These are phyloP conservation scores for Thymelicus sylvestris DNA, from an alignment of 2,888 invertebrate species.

Conservation along the genomic window DNA sequence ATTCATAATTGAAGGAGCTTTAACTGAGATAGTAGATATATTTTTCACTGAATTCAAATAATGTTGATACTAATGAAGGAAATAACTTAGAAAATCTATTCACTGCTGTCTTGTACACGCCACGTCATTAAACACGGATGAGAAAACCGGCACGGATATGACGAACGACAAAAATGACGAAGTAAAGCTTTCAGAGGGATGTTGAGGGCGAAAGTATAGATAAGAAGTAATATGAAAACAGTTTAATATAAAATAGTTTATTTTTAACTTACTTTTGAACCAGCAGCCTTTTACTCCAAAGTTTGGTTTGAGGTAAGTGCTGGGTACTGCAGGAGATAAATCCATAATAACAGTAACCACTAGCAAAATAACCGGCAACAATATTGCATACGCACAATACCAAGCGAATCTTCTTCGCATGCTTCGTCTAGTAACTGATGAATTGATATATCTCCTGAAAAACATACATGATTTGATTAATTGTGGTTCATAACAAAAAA, in stretches of 20 bases:
- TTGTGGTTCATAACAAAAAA: too few relatives aligned
- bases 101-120: too few relatives aligned
- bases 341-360: conserved; percentile 85
- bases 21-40: not conserved
- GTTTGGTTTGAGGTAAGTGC: conserved; percentile 84
- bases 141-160: too few relatives aligned
- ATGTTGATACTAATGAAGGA: too few relatives aligned
- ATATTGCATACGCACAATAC: conserved; percentile 85
- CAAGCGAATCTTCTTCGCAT: conserved; percentile 81
- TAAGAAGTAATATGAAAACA: too few relatives aligned
- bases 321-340: conserved; percentile 85
- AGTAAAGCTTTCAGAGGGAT: too few relatives aligned
- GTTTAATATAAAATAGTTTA: not conserved
- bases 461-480: not conserved
- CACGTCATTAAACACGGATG: too few relatives aligned
- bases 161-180: too few relatives aligned
- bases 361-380: conserved; percentile 80
- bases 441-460: conserved; percentile 70
- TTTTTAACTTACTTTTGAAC: conserved; percentile 83
- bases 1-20: not conserved
- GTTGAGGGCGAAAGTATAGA: too few relatives aligned
- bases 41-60: not conserved
- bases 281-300: conserved; percentile 85
- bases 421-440: conserved; percentile 69
- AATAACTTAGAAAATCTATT: too few relatives aligned